phyloP scores from a whole-genome alignment of 2,113 vertebrate genomes.

The Cavia aperea region DNA sequence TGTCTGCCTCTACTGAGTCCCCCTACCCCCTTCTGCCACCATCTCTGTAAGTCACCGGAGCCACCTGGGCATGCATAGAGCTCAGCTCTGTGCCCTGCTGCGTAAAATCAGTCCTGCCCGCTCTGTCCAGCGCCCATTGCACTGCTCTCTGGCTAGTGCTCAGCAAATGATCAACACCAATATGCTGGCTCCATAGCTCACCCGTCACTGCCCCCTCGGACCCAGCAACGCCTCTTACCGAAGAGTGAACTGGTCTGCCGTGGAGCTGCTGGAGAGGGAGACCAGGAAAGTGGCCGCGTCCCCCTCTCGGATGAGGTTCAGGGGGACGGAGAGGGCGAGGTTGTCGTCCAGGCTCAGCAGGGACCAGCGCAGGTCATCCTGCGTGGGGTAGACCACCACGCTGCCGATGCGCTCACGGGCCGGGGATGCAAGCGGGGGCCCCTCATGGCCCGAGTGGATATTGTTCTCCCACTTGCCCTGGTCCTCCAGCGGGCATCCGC shows the following conservation, averaged over 20 bases:
- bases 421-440: conserved; percentile 67
- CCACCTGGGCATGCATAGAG: neutral
- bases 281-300: conserved; percentile 86
- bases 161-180: neutral
- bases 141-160: neutral
- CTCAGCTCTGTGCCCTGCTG: neutral
- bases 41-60: accelerated
- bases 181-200: accelerated
- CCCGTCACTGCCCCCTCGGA: accelerated
- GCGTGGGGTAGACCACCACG: conserved; percentile 81
- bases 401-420: conserved; percentile 83
- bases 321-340: conserved; percentile 82
- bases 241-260: conserved; percentile 85
- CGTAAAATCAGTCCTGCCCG: neutral
- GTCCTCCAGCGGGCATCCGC: conserved; percentile 81
- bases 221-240: conserved; percentile 75
- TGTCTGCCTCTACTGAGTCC: no score
- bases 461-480: conserved; percentile 80
- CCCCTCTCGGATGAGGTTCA: conserved; percentile 86
- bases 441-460: conserved; percentile 76
- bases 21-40: no score
- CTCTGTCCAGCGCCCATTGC: no score
- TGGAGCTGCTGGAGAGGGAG: conserved; percentile 81
- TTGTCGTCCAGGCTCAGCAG: conserved; percentile 84
- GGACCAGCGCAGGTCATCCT: conserved; percentile 78